Evolutionary conservation across 2,797 vertebrate species (phyloP).

Genomic region (Alectoris magna): DNA sequence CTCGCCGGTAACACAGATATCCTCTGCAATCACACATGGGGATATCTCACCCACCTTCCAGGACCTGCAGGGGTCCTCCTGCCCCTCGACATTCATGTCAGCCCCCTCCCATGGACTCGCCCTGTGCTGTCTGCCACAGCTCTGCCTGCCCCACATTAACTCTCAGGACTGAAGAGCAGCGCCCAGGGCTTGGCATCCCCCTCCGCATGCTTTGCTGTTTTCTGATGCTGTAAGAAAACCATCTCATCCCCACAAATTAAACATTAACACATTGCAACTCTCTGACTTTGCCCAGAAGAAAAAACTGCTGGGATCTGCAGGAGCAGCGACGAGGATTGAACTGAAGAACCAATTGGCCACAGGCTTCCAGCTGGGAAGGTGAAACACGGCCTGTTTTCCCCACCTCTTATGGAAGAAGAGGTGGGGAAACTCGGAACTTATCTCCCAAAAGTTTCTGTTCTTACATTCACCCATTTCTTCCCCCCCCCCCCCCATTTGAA

Average conservation of each 20-base stretch:
- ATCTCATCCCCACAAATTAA: too few relatives aligned
- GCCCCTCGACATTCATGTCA: background rate
- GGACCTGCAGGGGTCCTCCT: background rate
- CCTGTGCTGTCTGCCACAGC: background rate
- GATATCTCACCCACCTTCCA: background rate
- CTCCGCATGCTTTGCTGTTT: background rate
- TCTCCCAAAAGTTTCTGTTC: background rate
- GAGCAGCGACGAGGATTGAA: background rate
- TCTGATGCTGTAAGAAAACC: background rate
- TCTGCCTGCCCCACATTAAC: background rate
- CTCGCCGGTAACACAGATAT: background rate
- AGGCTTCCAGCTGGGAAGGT: background rate
- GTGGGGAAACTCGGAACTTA: background rate
- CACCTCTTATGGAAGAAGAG: background rate
- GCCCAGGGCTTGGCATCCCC: too few relatives aligned
- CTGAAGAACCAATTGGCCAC: background rate
- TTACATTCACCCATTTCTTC: background rate
- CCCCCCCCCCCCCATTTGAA: background rate
- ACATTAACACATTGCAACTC: too few relatives aligned
- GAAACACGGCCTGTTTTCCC: rapidly evolving
- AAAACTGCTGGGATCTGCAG: background rate
- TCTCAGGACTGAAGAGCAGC: background rate
- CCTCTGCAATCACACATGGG: background rate
- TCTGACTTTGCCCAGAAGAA: background rate
- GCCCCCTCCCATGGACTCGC: background rate